A percentile compares a stretch with the other conserved stretches of the same genome.
phyloP scores from a whole-genome alignment of 2,113 vertebrate species.

The Varanus komodoensis region DNA sequence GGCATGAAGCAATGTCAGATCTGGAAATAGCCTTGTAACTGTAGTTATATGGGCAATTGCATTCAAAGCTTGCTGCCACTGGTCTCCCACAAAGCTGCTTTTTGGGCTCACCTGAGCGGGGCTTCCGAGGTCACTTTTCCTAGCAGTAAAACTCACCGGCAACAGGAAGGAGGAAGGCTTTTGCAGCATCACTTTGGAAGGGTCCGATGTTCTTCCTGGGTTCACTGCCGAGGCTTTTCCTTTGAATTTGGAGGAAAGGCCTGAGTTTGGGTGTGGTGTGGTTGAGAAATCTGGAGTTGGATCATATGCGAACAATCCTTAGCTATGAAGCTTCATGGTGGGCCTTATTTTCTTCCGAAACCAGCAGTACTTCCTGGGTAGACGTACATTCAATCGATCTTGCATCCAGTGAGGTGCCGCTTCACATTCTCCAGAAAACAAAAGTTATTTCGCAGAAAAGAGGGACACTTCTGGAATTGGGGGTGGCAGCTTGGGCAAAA shows the following conservation, averaged over 20 bases:
- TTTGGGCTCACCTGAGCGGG: conserved; percentile 31
- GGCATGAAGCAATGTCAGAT: conserved; percentile 63
- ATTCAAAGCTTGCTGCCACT: background rate
- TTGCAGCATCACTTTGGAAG: background rate
- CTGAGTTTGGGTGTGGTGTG: background rate
- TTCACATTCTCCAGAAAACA: too few species aligned
- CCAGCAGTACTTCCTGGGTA: background rate
- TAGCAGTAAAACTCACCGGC: background rate
- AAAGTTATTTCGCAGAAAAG: too few species aligned
- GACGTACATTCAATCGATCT: too few species aligned
- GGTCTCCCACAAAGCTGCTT: conserved; percentile 43
- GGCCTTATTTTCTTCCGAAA: background rate
- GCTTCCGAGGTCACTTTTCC: background rate
- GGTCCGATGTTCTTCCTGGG: background rate
- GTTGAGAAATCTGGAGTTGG: background rate
- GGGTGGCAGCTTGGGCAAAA: too few species aligned
- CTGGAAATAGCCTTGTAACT: conserved; percentile 63
- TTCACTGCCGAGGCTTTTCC: background rate
- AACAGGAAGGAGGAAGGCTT: background rate
- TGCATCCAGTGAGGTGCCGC: background rate
- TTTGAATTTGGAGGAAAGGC: background rate
- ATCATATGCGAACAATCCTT: background rate
- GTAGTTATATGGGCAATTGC: conserved; percentile 54
- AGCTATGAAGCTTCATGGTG: background rate
- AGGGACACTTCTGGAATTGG: too few species aligned